Evolutionary conservation across 2,797 vertebrate species (phyloP).

Genomic region (Sphaeramia orbicularis): DNA sequence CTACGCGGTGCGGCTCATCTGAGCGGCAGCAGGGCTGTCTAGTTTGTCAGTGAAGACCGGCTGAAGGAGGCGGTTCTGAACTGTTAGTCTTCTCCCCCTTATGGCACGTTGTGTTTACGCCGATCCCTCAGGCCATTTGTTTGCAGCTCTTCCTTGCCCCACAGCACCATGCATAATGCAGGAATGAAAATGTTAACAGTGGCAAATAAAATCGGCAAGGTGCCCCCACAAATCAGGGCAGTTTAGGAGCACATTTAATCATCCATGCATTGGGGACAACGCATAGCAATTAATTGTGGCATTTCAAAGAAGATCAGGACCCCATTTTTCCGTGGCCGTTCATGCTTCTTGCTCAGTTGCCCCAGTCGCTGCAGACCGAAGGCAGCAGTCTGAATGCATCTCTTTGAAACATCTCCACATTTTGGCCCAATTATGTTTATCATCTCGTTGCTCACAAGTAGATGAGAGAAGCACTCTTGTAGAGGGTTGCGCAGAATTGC

Average conservation of each 20-base stretch:
- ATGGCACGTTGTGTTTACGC: slow-evolving; percentile 82
- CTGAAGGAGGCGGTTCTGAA: slow-evolving; percentile 56
- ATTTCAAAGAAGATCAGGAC: slow-evolving; percentile 88
- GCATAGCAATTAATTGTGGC: slow-evolving; percentile 87
- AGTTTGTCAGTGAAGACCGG: slow-evolving; percentile 59
- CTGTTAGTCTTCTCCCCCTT: slow-evolving; percentile 77
- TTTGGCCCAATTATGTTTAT: slow-evolving; percentile 74
- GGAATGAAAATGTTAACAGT: slow-evolving; percentile 91
- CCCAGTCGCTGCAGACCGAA: slow-evolving; percentile 44
- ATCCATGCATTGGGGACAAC: slow-evolving; percentile 82
- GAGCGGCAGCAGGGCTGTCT: slow-evolving; percentile 44
- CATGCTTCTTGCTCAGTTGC: slow-evolving; percentile 52
- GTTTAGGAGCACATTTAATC: slow-evolving; percentile 90
- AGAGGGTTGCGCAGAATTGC: slow-evolving; percentile 72
- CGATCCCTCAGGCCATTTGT: slow-evolving; percentile 86
- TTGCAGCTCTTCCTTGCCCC: slow-evolving; percentile 87
- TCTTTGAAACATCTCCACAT: slow-evolving; percentile 60
- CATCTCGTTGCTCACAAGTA: slow-evolving; percentile 48
- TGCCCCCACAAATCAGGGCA: slow-evolving; percentile 90
- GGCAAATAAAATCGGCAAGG: slow-evolving; percentile 90
- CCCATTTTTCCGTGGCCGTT: slow-evolving; percentile 77
- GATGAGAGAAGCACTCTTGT: slow-evolving; percentile 59
- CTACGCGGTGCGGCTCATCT: too few species aligned
- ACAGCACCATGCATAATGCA: slow-evolving; percentile 88
- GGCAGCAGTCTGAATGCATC: slow-evolving; percentile 21